Evolutionary conservation across 2,797 vertebrate genomes (phyloP).

Genomic region (Anniella stebbinsi): DNA sequence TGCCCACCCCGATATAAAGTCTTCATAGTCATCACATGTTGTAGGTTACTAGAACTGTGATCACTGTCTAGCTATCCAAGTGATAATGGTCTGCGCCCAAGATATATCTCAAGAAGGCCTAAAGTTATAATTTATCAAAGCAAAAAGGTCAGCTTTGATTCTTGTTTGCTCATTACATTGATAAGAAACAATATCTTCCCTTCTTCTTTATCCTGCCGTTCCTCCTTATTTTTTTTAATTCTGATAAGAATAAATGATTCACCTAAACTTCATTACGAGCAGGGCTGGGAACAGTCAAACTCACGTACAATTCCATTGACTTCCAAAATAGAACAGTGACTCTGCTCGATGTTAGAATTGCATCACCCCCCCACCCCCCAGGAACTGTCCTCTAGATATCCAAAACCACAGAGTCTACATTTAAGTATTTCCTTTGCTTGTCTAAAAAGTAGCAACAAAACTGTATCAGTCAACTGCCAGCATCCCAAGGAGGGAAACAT

Average conservation of each 20-base stretch:
- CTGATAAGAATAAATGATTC: neutral
- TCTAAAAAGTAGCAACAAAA: slow-evolving; percentile 1
- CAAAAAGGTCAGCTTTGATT: neutral
- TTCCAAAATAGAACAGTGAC: slow-evolving; percentile 41
- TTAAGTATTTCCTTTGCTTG: neutral
- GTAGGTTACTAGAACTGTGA: neutral
- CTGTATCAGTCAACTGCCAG: neutral
- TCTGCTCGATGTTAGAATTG: slow-evolving; percentile 40
- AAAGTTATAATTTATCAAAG: neutral
- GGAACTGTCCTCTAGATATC: slow-evolving; percentile 42
- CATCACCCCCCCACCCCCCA: slow-evolving; percentile 9
- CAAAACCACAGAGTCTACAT: slow-evolving; percentile 15
- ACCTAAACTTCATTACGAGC: slow-evolving; percentile 20
- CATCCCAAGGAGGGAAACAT: neutral
- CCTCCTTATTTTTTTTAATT: neutral
- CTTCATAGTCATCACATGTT: too few species aligned
- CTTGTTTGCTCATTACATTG: neutral
- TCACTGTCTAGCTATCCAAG: neutral
- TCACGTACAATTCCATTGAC: slow-evolving; percentile 29
- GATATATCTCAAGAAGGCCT: neutral
- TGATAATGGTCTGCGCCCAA: neutral
- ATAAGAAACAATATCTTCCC: slow-evolving; percentile 16
- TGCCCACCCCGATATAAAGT: neutral
- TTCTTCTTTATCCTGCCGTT: neutral
- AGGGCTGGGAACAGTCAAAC: slow-evolving; percentile 39